A percentile compares a stretch with the other conserved stretches of the same genome.
phyloP scores from a whole-genome alignment of 2,888 invertebrate species.

The Deroplatys truncata region DNA sequence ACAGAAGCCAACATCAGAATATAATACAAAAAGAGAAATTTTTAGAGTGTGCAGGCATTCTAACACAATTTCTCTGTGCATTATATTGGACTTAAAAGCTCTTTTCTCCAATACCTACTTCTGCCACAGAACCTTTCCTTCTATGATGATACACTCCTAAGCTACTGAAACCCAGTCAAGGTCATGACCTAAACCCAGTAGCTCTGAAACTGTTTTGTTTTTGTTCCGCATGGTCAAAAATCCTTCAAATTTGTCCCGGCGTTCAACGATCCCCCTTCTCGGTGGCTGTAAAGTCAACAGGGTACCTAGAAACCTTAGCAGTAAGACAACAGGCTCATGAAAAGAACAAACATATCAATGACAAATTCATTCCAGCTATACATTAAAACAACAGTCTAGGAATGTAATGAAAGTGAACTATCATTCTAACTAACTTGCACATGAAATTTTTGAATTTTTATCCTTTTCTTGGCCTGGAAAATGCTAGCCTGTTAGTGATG shows the following conservation, averaged over 20 bases:
- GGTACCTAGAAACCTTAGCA: slow-evolving; percentile 34
- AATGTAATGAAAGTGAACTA: slow-evolving; percentile 1
- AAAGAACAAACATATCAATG: slow-evolving; percentile 32
- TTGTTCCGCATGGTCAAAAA: slow-evolving; percentile 32
- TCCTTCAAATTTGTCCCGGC: slow-evolving; percentile 32
- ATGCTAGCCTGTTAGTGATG: slow-evolving; percentile 32
- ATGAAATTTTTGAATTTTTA: slow-evolving; percentile 23
- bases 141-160: background rate
- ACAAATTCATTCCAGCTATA: slow-evolving; percentile 11
- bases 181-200: slow-evolving; percentile 27
- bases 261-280: slow-evolving; percentile 29
- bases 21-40: background rate
- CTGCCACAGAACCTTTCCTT: background rate
- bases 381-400: slow-evolving; percentile 2
- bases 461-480: slow-evolving; percentile 35
- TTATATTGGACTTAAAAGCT: background rate
- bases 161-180: background rate
- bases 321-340: slow-evolving; percentile 34
- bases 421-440: background rate
- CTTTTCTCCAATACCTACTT: background rate
- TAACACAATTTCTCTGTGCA: background rate
- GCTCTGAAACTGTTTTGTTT: slow-evolving; percentile 30
- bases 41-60: background rate
- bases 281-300: slow-evolving; percentile 32
- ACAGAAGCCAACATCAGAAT: background rate